phyloP scores from a whole-genome alignment of 1,140 invertebrate species.

The Platyscapa corneri region DNA sequence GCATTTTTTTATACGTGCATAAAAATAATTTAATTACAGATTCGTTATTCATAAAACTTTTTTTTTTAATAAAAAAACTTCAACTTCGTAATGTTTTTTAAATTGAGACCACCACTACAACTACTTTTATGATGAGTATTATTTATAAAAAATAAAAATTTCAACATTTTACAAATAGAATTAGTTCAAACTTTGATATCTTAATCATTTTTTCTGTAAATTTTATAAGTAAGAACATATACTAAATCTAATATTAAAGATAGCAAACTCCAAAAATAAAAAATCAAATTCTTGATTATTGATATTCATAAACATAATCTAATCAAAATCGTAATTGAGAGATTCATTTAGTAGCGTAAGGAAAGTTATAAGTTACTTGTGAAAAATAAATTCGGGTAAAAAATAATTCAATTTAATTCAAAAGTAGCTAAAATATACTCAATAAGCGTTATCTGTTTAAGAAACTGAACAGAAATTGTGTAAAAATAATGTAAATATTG shows the following conservation, averaged over 20 bases:
- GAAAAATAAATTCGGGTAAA: background rate
- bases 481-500: constrained; percentile 46
- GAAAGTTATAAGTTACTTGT: background rate
- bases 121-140: too few species aligned
- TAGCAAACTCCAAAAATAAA: constrained; percentile 27
- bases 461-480: constrained; percentile 34
- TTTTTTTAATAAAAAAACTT: too few species aligned
- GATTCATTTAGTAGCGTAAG: background rate
- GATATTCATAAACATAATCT: constrained; percentile 1
- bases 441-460: constrained; percentile 33
- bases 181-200: background rate
- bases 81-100: too few species aligned
- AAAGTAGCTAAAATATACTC: background rate
- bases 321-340: background rate
- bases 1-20: too few species aligned
- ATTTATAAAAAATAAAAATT: background rate
- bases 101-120: too few species aligned
- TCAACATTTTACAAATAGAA: background rate
- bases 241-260: background rate
- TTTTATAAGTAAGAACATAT: background rate
- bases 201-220: background rate
- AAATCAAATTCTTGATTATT: constrained; percentile 20
- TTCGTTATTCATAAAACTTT: too few species aligned
- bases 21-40: too few species aligned
- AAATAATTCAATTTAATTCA: background rate